Evolutionary conservation across 2,797 vertebrate genomes (phyloP).

Genomic region (Leucoraja ocellata): DNA sequence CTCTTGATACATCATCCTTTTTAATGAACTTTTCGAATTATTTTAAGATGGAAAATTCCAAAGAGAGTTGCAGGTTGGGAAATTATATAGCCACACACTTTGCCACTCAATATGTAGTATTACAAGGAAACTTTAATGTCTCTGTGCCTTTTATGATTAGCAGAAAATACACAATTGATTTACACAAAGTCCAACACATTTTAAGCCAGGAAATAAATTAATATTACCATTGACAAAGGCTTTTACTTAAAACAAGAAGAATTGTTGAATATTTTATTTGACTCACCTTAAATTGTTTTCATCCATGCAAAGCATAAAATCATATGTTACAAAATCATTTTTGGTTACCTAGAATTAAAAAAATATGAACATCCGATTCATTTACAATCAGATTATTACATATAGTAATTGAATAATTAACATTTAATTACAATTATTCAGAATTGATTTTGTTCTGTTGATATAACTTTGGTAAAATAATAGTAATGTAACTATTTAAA

Average conservation of each 20-base stretch:
- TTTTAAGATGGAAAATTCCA: neutral
- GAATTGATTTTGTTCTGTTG: neutral
- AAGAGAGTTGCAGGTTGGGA: neutral
- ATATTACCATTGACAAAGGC: neutral
- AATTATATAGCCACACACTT: neutral
- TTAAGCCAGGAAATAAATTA: neutral
- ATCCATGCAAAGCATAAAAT: conserved; percentile 95
- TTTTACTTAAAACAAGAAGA: neutral
- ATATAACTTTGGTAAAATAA: neutral
- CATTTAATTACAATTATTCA: neutral
- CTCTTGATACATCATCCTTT: neutral
- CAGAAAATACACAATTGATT: neutral
- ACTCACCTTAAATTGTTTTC: conserved; percentile 86
- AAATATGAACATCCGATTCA: neutral
- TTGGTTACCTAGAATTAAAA: conserved; percentile 72
- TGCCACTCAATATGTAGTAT: neutral
- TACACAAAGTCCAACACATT: neutral
- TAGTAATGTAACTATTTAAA: neutral
- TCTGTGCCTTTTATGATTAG: neutral
- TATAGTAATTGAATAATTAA: neutral
- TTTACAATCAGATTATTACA: neutral
- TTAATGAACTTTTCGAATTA: neutral
- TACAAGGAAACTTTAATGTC: neutral
- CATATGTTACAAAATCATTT: conserved; percentile 81
- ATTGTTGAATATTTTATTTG: neutral